These are phyloP conservation scores for Cryptocephalus primarius DNA, from an alignment of 2,888 invertebrate species.

Conservation along the genomic window DNA sequence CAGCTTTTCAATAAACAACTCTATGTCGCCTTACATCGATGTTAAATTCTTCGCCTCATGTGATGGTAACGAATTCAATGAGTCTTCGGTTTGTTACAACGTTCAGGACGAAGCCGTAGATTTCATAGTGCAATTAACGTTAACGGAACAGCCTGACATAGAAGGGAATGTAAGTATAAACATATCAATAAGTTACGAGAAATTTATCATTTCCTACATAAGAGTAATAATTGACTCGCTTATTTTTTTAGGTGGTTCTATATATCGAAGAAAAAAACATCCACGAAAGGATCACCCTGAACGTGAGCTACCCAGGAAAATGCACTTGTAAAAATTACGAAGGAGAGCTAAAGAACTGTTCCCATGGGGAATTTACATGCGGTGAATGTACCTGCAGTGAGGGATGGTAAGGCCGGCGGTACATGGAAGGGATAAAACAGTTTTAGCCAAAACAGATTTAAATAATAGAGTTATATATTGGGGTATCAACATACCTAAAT, in stretches of 20 bases:
- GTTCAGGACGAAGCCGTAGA: conserved; percentile 52
- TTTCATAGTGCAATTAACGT: conserved; percentile 51
- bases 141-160: conserved; percentile 41
- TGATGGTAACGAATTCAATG: conserved; percentile 34
- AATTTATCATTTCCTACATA: too few relatives aligned
- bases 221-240: too few relatives aligned
- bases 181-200: too few relatives aligned
- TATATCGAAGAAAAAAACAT: conserved; percentile 68
- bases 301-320: conserved; percentile 45
- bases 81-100: conserved; percentile 45
- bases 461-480: background rate
- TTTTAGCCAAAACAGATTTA: background rate
- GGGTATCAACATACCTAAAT: too few relatives aligned
- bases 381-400: conserved; percentile 14
- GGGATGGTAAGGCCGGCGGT: conserved; percentile 19
- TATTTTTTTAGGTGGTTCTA: conserved; percentile 37
- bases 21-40: conserved; percentile 48
- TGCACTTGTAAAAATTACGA: conserved; percentile 15
- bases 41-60: conserved; percentile 66
- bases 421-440: background rate
- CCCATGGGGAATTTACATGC: conserved; percentile 12
- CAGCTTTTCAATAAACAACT: conserved; percentile 51
- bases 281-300: conserved; percentile 54
- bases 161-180: too few relatives aligned
- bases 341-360: conserved; percentile 6